Conservation (phyloP, 1,140 invertebrate genomes). For the Diachasma alloeum region DNA sequence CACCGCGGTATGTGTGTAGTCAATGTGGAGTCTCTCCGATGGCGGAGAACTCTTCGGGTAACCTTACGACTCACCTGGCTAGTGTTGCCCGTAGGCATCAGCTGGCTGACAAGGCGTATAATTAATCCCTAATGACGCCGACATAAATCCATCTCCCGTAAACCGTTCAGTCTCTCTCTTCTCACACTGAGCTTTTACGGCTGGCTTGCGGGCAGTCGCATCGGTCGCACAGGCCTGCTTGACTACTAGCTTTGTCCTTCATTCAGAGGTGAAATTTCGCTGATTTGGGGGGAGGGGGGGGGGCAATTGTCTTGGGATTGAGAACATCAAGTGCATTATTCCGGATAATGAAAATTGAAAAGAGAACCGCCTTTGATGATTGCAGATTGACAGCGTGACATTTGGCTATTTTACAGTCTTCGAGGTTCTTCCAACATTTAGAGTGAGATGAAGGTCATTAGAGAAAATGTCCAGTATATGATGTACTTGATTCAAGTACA, state of each 20-base stretch:
- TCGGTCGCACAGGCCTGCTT: neutral
- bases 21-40: neutral
- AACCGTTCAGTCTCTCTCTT: conserved; percentile 3
- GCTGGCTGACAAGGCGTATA: conserved; percentile 59
- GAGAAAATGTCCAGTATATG: too few relatives aligned
- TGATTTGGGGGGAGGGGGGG: neutral
- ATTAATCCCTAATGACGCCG: conserved; percentile 60
- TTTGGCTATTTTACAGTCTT: too few relatives aligned
- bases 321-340: too few relatives aligned
- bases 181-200: conserved; percentile 17
- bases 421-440: too few relatives aligned
- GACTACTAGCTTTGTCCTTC: neutral
- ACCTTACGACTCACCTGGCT: neutral
- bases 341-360: too few relatives aligned
- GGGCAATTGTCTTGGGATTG: too few relatives aligned
- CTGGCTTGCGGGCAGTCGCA: neutral
- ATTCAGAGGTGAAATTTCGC: neutral
- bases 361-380: too few relatives aligned
- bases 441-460: too few relatives aligned
- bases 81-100: conserved; percentile 47
- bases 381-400: too few relatives aligned
- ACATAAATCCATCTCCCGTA: conserved; percentile 54
- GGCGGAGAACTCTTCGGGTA: neutral
- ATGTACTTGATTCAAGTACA: too few relatives aligned
- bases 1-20: neutral